Evolutionary conservation across 2,888 invertebrate species (phyloP), one percentile per base, ranked within the genome.

Genomic region (Platerodrilus igneus): DNA sequence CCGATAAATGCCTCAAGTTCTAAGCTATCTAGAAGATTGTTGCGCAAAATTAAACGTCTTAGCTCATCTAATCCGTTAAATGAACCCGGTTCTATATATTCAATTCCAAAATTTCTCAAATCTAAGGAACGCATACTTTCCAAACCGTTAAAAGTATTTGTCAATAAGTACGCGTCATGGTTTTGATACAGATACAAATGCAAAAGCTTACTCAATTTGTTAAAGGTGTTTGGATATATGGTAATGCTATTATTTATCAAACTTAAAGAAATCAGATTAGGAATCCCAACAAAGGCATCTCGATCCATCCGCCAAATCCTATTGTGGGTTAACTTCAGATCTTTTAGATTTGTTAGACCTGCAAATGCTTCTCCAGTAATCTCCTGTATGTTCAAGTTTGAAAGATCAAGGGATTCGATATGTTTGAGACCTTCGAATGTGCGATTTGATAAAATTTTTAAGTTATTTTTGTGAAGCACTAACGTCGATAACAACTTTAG

Each of bases 51-150:
- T n/a, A n/a, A n/a, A n/a, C n/a, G n/a, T n/a, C n/a, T n/a, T n/a
- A n/a, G 21, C 3, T 19, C 19, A 4, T 14, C 34, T 4, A 45
- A 27, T 3, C 45, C 45, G 6, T 6, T 8, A 26, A 45, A 45
- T 1, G 45, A 33, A 7, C 27, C 26, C 2, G 23, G 30, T 9
- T 21, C 8, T 2, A 45, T 9, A 20, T 29, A 19, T 7, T 30
- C 30, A 2, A 45, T 30, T n/a, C 28, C 19, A 17, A 39, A 36
- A 11, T 27, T 30, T 7, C 31, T 31, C 22, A 45, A 22, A 20
- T 45, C 41, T 14, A 46, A 36, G 18, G 21, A 20, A 16, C 21
- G 10, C 10, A 45, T 13, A 9, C 10, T 30, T 6, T 34, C 21
- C 33, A 45, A 18, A 6, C 27, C 27, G 4, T 8, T n/a, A 27